Conservation (phyloP, 2,888 invertebrate species). For the Lithophane semibrunnea region DNA sequence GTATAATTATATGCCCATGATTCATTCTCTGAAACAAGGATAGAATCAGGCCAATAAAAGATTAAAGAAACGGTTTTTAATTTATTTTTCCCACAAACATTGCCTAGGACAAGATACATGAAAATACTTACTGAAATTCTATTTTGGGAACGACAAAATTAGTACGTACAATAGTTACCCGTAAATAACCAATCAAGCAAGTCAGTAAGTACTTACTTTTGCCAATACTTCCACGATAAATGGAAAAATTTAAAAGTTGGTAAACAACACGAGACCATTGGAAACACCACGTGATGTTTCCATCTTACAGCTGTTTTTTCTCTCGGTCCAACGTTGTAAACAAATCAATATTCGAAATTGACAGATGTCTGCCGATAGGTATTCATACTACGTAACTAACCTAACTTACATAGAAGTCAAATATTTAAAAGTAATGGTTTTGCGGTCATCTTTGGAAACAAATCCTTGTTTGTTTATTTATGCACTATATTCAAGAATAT, state of each 20-base stretch:
- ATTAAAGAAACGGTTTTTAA: background rate
- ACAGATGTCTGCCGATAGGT: background rate
- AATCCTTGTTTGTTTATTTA: background rate
- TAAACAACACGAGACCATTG: conserved; percentile 36
- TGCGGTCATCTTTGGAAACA: background rate
- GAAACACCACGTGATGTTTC: conserved; percentile 30
- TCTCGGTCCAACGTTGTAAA: conserved; percentile 1
- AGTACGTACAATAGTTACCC: conserved; percentile 2
- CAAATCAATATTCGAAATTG: conserved; percentile 6
- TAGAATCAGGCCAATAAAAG: background rate
- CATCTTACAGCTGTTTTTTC: background rate
- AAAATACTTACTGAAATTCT: background rate
- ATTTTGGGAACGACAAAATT: background rate
- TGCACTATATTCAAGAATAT: background rate
- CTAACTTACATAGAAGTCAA: background rate
- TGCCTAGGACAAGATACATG: background rate
- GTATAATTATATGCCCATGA: background rate
- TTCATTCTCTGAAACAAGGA: background rate
- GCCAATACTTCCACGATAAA: background rate
- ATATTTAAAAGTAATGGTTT: conserved; percentile 3
- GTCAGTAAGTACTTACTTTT: background rate
- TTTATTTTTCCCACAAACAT: background rate
- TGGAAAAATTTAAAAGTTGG: conserved; percentile 3
- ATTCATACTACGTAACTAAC: background rate
- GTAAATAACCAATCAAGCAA: conserved; percentile 35